Conservation (phyloP, 2,888 invertebrate species). For the Athetis lepigone region DNA sequence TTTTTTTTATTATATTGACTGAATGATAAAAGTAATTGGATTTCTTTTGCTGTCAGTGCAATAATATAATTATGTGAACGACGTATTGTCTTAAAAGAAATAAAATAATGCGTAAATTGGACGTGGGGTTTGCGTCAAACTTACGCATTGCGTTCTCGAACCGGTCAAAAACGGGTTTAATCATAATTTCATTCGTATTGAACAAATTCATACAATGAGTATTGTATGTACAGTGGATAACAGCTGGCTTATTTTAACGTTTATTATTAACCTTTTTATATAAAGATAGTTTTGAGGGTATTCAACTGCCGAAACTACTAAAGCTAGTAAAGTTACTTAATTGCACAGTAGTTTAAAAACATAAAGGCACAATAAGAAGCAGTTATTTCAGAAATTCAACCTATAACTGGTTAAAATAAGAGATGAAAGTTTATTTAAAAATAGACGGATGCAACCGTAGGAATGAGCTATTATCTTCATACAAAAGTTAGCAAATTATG, state of each 20-base stretch:
- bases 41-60: constrained; percentile 41
- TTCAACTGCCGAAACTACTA: too few relatives aligned
- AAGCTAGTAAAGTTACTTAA: too few relatives aligned
- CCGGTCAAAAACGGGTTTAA: constrained; percentile 32
- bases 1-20: constrained; percentile 39
- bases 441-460: too few relatives aligned
- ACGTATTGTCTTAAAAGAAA: constrained; percentile 32
- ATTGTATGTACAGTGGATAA: neutral
- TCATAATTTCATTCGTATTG: constrained; percentile 42
- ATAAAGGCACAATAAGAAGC: too few relatives aligned
- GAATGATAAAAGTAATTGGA: constrained; percentile 37
- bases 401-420: too few relatives aligned
- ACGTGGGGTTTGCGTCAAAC: constrained; percentile 35
- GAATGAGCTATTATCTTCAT: too few relatives aligned
- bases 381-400: too few relatives aligned
- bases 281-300: too few relatives aligned
- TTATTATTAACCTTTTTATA: neutral
- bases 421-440: too few relatives aligned
- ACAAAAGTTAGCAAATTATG: too few relatives aligned
- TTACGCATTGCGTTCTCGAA: constrained; percentile 24
- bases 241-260: neutral
- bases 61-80: constrained; percentile 48
- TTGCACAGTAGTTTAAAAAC: too few relatives aligned
- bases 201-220: constrained; percentile 15
- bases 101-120: constrained; percentile 44